Evolutionary conservation across 2,113 vertebrate species (phyloP), one percentile per base, ranked within the genome.

Genomic region (Nettapus auritus): DNA sequence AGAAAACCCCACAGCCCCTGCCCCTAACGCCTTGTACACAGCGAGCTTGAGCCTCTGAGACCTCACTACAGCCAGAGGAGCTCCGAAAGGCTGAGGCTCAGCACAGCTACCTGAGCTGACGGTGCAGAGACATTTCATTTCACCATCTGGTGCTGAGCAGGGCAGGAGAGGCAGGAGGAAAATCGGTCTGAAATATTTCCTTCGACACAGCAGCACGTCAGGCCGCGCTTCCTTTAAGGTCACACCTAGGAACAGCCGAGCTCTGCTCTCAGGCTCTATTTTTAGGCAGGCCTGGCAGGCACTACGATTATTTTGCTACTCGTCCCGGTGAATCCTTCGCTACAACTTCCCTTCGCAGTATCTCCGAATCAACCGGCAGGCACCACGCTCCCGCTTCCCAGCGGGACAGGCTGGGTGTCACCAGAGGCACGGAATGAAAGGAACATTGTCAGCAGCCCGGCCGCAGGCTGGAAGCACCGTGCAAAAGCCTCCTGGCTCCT

Each of bases 241-340:
- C 88, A 46, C 42, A 9, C 13, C 44, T 16, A 59, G 56, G 63
- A 63, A 46, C 21, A 26, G 79, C 21, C 4, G 0, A 77, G 63
- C 71, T 57, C 3, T 0, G 73, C 73, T 67, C 64, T 50, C 46
- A 8, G 69, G 5, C 81, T 66, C 70, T 93, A 57, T 81, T 95
- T 97, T 94, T 85, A 88, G 92, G 80, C 67, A 57, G 68, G 53
- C 68, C 33, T 79, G 34, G 59, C 66, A 73, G 79, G 8, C 40
- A 28, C 42, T 48, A 36, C 3, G 48, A 26, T 42, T 66, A 15
- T 52, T 79, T 42, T 71, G 59, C 75, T 82, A 53, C 42, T 5
- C 15, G 28, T 42, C 40, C 0, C 2, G 7, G 40, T 34, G 56
- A 83, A 52, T 33, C 73, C 71, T 64, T 46, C 29, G 20, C n/a